Percentiles rank a stretch among this genome's conserved stretches.
These are phyloP conservation scores for Ceyx margarethae DNA, from an alignment of 2,113 vertebrate species.

Conservation along the genomic window DNA sequence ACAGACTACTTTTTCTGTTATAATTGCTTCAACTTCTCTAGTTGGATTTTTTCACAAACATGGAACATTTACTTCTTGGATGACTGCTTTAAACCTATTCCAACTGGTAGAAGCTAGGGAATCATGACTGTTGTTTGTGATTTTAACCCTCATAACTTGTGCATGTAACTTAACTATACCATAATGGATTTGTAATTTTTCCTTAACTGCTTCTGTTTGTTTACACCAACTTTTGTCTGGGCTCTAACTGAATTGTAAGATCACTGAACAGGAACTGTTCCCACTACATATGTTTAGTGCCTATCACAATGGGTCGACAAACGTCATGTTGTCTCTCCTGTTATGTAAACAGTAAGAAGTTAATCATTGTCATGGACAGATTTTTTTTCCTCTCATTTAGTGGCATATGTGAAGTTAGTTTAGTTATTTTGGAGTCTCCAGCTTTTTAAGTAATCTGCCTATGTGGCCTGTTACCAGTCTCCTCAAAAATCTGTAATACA, in stretches of 20 bases:
- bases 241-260: constrained; percentile 39
- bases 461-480: background rate
- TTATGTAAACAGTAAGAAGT: constrained; percentile 57
- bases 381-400: background rate
- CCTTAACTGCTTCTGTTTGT: constrained; percentile 30
- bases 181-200: constrained; percentile 13
- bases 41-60: background rate
- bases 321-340: constrained; percentile 29
- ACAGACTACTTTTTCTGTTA: background rate
- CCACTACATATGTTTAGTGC: constrained; percentile 16
- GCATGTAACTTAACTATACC: constrained; percentile 1
- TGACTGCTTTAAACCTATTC: constrained; percentile 3
- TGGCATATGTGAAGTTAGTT: background rate
- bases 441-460: background rate
- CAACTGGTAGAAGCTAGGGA: background rate
- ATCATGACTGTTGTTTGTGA: background rate
- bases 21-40: background rate
- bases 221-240: constrained; percentile 37
- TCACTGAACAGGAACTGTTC: constrained; percentile 54
- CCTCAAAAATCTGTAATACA: background rate
- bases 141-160: background rate
- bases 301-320: constrained; percentile 39
- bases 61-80: background rate
- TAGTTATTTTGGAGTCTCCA: background rate
- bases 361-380: constrained; percentile 42